Conservation (phyloP, 92 coral and sea anemone genomes). For the Siderastrea radians region DNA sequence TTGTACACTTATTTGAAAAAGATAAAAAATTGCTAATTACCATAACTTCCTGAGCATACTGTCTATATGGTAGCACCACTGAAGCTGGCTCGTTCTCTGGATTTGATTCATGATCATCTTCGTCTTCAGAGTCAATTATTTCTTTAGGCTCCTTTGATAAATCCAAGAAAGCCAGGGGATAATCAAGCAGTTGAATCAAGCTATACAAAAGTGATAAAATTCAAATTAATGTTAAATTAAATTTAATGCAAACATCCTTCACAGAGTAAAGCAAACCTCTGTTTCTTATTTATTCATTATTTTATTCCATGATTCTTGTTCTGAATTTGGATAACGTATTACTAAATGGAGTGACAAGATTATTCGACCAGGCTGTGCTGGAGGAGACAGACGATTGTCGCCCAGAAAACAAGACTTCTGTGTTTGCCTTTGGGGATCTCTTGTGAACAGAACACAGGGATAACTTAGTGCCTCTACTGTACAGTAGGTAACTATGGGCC, state of each 20-base stretch:
- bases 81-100: not conserved
- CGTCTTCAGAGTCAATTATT: constrained; percentile 5
- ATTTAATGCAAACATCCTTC: no score
- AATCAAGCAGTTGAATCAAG: constrained; percentile 56
- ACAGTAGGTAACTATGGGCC: no score
- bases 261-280: not conserved
- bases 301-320: no score
- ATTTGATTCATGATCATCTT: not conserved
- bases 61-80: constrained; percentile 8
- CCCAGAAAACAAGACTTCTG: no score
- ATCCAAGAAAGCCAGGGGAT: constrained; percentile 44
- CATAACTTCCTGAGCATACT: constrained; percentile 33
- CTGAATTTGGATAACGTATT: no score
- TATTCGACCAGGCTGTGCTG: no score
- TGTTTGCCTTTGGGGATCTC: no score
- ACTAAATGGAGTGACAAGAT: no score
- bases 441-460: no score
- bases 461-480: no score
- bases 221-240: not conserved
- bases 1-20: not conserved
- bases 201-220: constrained; percentile 4
- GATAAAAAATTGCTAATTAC: not conserved
- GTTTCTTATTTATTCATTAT: not conserved
- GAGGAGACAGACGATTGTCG: no score
- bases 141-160: constrained; percentile 2